A percentile compares a stretch with the other conserved stretches of the same genome.
Evolutionary conservation across 2,113 vertebrate species (phyloP).

Genomic region (Dermatemys mawii): DNA sequence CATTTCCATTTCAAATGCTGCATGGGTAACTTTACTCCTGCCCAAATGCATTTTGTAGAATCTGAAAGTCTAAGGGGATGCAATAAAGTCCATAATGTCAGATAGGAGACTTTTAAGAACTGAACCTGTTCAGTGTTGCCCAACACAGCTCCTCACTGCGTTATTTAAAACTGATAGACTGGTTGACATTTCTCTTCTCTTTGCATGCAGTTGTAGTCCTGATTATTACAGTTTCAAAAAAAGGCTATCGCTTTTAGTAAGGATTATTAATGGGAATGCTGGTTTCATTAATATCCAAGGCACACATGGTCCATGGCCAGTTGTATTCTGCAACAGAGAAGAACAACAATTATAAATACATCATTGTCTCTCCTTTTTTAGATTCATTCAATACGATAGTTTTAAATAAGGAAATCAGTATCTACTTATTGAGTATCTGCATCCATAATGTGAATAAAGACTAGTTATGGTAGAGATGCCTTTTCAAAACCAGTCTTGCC

Average conservation of each 20-base stretch:
- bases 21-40: not conserved
- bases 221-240: conserved; percentile 1
- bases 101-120: not conserved
- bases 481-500: not conserved
- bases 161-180: not conserved
- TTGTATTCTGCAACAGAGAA: conserved; percentile 73
- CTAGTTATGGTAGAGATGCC: not conserved
- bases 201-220: conserved; percentile 28
- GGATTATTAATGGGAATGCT: not conserved
- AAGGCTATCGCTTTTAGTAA: conserved; percentile 9
- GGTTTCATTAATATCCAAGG: conserved; percentile 63
- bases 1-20: conserved; percentile 5
- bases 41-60: not conserved
- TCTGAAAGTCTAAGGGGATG: not conserved
- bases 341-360: not conserved
- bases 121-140: not conserved
- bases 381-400: not conserved
- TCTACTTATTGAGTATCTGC: not conserved
- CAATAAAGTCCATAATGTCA: not conserved
- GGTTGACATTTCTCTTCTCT: not conserved
- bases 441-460: not conserved
- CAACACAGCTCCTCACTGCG: not conserved
- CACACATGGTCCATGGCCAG: conserved; percentile 80
- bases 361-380: not conserved
- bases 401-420: conserved; percentile 15